Conservation (phyloP, 64 coral and sea anemone genomes). For the Montipora efflorescens region DNA sequence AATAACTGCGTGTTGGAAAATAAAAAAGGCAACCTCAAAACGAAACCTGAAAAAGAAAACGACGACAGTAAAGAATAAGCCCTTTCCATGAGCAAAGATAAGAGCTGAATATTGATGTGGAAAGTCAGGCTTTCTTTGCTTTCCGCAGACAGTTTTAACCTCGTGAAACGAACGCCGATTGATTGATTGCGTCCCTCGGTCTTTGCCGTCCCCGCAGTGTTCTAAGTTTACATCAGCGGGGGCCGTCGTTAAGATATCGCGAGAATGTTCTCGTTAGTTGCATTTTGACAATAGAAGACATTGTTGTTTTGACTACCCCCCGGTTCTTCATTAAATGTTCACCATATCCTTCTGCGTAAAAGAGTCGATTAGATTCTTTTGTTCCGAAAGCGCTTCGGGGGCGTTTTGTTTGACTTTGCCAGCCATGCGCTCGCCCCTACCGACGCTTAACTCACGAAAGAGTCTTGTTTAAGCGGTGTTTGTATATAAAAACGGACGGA, state of each 20-base stretch:
- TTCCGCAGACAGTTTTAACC: too few relatives aligned
- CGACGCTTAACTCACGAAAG: not conserved
- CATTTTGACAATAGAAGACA: not conserved
- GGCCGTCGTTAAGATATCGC: not conserved
- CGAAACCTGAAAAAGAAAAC: too few relatives aligned
- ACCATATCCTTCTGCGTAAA: not conserved
- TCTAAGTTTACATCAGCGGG: constrained; percentile 23
- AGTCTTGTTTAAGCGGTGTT: not conserved
- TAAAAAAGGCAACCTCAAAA: too few relatives aligned
- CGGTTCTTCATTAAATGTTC: constrained; percentile 1
- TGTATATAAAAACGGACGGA: not conserved
- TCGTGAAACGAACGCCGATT: too few relatives aligned
- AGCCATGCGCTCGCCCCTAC: not conserved
- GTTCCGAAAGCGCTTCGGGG: not conserved
- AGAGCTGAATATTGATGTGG: too few relatives aligned
- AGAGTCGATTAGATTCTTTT: not conserved
- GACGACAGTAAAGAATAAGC: too few relatives aligned
- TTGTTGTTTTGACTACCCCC: not conserved
- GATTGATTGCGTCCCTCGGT: too few relatives aligned
- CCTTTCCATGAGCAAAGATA: too few relatives aligned
- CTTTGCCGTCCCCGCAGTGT: too few relatives aligned
- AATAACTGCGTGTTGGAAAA: too few relatives aligned
- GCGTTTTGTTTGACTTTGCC: not conserved
- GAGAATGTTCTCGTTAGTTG: constrained; percentile 1
- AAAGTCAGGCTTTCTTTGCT: too few relatives aligned